Conservation (phyloP, 2,888 invertebrate genomes). For the Tupiocoris notatus region DNA sequence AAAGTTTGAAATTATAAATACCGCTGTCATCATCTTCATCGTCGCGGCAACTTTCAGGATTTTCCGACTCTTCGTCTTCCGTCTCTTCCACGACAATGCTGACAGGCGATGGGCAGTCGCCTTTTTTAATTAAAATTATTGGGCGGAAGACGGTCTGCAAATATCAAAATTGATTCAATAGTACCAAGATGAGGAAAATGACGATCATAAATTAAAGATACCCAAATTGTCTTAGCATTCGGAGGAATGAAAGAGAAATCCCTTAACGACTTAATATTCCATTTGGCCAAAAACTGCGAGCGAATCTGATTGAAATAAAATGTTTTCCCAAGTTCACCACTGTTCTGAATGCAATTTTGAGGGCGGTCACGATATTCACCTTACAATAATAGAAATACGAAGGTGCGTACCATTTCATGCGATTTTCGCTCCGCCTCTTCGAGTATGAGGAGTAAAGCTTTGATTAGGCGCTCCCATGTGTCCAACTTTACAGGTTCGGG, state of each 20-base stretch:
- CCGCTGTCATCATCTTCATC: constrained; percentile 56
- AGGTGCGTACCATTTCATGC: constrained; percentile 39
- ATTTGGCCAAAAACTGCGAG: too few species aligned
- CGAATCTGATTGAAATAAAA: too few species aligned
- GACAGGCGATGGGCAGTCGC: constrained; percentile 47
- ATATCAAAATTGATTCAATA: too few species aligned
- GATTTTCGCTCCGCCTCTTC: constrained; percentile 34
- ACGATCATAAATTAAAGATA: too few species aligned
- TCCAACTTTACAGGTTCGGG: constrained; percentile 30
- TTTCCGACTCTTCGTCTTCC: constrained; percentile 58
- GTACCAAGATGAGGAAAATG: too few species aligned
- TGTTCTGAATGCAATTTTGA: too few species aligned
- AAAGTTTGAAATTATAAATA: too few species aligned
- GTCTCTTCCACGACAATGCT: constrained; percentile 54
- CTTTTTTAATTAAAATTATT: constrained; percentile 52
- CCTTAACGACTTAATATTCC: too few species aligned
- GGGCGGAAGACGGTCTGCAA: constrained; percentile 51
- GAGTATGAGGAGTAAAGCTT: constrained; percentile 38
- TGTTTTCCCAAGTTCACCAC: too few species aligned
- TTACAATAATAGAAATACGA: neutral
- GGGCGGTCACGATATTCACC: too few species aligned
- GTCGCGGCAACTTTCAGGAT: constrained; percentile 43
- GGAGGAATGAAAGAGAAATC: too few species aligned
- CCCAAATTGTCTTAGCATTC: too few species aligned
- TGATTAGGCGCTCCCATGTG: constrained; percentile 39